Conservation (phyloP, 2,888 invertebrate species). For the Polydrusus tereticollis region DNA sequence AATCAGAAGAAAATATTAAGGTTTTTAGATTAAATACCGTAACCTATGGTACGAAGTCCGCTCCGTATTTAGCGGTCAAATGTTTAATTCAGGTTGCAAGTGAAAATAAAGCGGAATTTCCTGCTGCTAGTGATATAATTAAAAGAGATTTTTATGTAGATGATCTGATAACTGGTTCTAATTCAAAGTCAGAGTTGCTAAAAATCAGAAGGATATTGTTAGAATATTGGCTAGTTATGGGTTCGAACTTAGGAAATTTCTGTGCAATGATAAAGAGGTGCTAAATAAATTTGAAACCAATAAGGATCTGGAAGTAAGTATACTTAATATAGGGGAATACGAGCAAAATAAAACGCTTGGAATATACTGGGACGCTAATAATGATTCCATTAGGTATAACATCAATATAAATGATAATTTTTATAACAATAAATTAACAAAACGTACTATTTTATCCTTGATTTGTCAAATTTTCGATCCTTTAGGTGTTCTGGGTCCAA, state of each 20-base stretch:
- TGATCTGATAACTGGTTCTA: conserved; percentile 31
- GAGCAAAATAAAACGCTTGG: conserved; percentile 46
- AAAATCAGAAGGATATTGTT: not conserved
- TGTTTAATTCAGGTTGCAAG: conserved; percentile 41
- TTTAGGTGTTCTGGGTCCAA: too few relatives aligned
- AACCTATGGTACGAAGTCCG: conserved; percentile 51
- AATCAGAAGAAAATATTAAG: conserved; percentile 24
- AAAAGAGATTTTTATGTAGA: conserved; percentile 50
- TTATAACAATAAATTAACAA: too few relatives aligned
- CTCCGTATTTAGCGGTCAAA: conserved; percentile 41
- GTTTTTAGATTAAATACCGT: conserved; percentile 46
- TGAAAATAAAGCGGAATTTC: conserved; percentile 31
- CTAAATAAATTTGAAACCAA: conserved; percentile 20
- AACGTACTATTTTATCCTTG: too few relatives aligned
- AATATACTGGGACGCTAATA: conserved; percentile 24
- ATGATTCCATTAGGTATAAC: conserved; percentile 33
- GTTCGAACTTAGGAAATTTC: conserved; percentile 47
- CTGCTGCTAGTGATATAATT: conserved; percentile 39
- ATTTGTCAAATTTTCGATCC: too few relatives aligned
- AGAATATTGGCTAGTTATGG: conserved; percentile 41
- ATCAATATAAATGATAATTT: not conserved
- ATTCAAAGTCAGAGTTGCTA: not conserved
- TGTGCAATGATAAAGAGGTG: conserved; percentile 21
- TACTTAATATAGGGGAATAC: conserved; percentile 37
- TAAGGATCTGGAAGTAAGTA: conserved; percentile 5